These are phyloP conservation scores for Onychostruthus taczanowskii DNA, from an alignment of 2,113 vertebrate genomes.

Conservation along the genomic window DNA sequence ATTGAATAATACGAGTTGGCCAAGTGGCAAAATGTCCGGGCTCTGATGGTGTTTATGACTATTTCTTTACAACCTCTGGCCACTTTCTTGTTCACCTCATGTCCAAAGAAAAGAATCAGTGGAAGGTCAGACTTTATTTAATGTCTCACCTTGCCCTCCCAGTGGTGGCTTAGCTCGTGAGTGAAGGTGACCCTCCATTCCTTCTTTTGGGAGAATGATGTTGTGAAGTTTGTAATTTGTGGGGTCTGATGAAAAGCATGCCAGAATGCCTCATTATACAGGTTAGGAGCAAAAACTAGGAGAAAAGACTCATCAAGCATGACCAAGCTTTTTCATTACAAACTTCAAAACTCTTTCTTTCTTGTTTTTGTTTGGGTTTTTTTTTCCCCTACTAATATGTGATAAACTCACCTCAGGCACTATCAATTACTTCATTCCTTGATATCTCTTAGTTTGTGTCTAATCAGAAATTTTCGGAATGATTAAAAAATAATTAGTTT, in stretches of 20 bases:
- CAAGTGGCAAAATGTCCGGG: neutral
- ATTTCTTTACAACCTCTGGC: neutral
- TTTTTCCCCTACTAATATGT: neutral
- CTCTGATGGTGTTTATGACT: neutral
- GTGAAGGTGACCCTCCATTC: neutral
- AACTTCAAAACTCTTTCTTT: neutral
- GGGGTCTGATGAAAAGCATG: neutral
- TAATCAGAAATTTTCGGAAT: neutral
- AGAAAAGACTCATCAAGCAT: neutral
- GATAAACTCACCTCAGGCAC: neutral
- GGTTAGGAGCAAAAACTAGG: neutral
- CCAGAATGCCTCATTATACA: neutral
- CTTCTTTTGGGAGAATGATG: neutral
- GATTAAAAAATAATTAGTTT: neutral
- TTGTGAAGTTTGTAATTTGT: neutral
- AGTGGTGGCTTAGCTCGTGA: neutral
- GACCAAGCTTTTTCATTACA: neutral
- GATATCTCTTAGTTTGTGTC: neutral
- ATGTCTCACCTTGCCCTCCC: neutral
- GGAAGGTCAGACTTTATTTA: neutral
- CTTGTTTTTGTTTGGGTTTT: neutral
- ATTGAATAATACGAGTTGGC: rapidly evolving
- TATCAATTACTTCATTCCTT: neutral
- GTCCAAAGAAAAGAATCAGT: neutral
- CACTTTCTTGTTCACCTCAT: neutral